These are phyloP conservation scores for Neuroscelio doddi DNA, from an alignment of 2,888 invertebrate genomes.

Conservation along the genomic window DNA sequence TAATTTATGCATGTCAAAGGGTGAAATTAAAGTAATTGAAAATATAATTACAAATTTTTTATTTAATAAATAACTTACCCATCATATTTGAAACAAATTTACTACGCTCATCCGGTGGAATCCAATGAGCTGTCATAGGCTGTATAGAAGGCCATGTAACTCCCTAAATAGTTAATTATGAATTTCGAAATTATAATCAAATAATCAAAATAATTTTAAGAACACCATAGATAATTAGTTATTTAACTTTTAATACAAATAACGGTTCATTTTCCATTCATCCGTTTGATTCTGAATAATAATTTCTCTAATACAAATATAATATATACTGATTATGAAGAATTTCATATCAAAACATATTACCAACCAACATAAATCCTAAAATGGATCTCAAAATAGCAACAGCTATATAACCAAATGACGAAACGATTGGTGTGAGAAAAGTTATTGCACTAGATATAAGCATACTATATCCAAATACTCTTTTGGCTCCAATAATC, in stretches of 20 bases:
- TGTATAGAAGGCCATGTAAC: constrained; percentile 96
- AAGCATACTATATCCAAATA: constrained; percentile 91
- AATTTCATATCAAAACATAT: constrained; percentile 8
- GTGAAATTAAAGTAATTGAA: background rate
- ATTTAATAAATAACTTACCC: constrained; percentile 75
- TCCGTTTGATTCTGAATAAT: background rate
- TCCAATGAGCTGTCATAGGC: constrained; percentile 94
- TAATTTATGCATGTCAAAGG: background rate
- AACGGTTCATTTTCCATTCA: no score
- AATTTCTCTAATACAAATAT: constrained; percentile 4
- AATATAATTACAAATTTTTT: background rate
- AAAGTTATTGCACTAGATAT: constrained; percentile 87
- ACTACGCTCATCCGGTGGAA: constrained; percentile 93
- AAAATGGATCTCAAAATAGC: constrained; percentile 82
- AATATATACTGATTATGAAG: background rate
- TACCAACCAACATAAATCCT: constrained; percentile 80
- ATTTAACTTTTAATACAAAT: background rate
- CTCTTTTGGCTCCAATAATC: constrained; percentile 85
- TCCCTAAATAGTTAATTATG: constrained; percentile 76
- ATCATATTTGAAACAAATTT: constrained; percentile 95
- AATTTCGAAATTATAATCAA: no score
- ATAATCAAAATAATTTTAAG: background rate
- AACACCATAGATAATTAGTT: no score
- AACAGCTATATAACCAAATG: constrained; percentile 80
- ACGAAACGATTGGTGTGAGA: constrained; percentile 84